phyloP scores from a whole-genome alignment of 2,113 vertebrate species.

The Apaloderma vittatum region DNA sequence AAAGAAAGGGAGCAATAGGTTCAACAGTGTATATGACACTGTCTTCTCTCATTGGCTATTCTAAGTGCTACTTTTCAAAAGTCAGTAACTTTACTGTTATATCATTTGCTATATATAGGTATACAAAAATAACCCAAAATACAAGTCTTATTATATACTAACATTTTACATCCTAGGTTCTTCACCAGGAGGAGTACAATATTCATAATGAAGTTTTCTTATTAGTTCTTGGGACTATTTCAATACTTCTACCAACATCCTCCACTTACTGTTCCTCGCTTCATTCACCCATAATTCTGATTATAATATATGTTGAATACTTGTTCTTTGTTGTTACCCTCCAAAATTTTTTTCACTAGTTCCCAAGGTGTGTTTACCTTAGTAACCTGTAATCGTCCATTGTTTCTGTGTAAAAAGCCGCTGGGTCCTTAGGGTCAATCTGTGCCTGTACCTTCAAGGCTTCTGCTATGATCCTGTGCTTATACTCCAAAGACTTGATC shows the following conservation, averaged over 20 bases:
- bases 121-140: not conserved
- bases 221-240: not conserved
- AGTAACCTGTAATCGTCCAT: not conserved
- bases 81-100: not conserved
- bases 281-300: not conserved
- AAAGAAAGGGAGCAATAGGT: not conserved
- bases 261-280: not conserved
- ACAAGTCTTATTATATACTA: not conserved
- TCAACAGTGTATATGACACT: not conserved
- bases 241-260: not conserved
- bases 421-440: not conserved
- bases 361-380: not conserved
- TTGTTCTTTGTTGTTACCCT: not conserved
- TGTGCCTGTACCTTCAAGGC: not conserved
- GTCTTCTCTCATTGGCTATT: not conserved
- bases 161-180: not conserved
- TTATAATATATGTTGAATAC: not conserved
- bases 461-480: not conserved
- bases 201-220: not conserved
- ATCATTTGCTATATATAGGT: not conserved
- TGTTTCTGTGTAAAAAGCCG: not conserved
- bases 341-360: not conserved
- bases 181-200: not conserved
- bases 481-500: not conserved
- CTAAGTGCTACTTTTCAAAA: not conserved